Percentiles rank a stretch among this genome's conserved stretches.
Conservation (phyloP, 2,797 vertebrate species). For the Megaceryle alcyon region DNA sequence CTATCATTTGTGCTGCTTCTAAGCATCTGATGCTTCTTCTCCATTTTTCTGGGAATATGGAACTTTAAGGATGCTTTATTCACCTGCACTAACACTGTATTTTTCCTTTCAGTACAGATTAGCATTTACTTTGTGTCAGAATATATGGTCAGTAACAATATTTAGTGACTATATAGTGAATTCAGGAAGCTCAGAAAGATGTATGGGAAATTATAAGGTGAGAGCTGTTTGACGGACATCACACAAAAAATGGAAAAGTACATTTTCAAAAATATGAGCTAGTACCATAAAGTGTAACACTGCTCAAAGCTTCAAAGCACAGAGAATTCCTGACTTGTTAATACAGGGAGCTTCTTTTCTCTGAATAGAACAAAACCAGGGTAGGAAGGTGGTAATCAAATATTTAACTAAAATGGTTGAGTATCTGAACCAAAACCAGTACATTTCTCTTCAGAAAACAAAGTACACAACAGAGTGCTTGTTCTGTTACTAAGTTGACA, state of each 20-base stretch:
- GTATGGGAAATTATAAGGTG: background rate
- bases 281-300: background rate
- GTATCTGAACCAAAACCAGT: background rate
- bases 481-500: background rate
- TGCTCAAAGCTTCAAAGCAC: background rate
- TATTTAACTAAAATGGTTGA: background rate
- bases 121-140: background rate
- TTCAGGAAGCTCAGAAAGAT: background rate
- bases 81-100: background rate
- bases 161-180: background rate
- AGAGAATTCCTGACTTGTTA: background rate
- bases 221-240: background rate
- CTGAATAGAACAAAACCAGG: accelerated
- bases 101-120: background rate
- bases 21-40: background rate
- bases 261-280: background rate
- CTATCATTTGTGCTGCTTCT: background rate
- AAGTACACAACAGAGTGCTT: background rate
- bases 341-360: background rate
- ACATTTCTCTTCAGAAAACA: background rate
- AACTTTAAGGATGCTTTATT: background rate
- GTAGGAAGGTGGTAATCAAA: background rate
- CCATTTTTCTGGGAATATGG: background rate
- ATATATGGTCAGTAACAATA: background rate
- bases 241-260: background rate